Base-by-base conservation (phyloP, 1,140 invertebrate species). In the Lordiphosa mommai region DNA sequence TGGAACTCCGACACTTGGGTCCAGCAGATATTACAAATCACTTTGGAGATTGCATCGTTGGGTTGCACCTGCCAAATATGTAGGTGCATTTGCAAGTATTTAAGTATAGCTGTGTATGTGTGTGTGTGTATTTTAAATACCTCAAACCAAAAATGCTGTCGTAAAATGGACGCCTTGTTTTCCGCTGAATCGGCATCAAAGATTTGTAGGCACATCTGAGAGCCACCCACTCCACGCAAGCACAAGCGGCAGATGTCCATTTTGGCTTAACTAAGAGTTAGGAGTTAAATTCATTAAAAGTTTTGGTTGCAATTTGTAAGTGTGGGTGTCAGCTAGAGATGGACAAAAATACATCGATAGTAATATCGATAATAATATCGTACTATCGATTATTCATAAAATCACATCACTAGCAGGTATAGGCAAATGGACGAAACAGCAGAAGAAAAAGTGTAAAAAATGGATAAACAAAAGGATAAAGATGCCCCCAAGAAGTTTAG, bases 101-200 rank as follows among this genome's bases (percentile, higher is more conserved):
- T 34, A 5, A 12, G 23, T 27, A 27, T 27, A 27, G 23, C 23
- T 47, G 7, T 41, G 30, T 32, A 40, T 2, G 16, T 20, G 20
- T 49, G 32, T 29, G 44, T 38, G 50, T 17, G 20, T 43, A 4
- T 12, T 16, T 41, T 57, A 20, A 20, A 27, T 44, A 87, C 86
- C 69, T 88, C 76, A 40, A 88, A 87, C 86, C 86, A 88, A 58
- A 88, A 87, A 48, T 87, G 80, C 38, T 86, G 66, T 32, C 77
- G 63, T 33, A 88, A 48, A 46, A 87, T 58, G 0, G 79, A 74
- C 2, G 86, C 77, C 33, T 77, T 84, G 38, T 57, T 57, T 16
- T 68, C 68, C 33, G 51, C 49, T 16, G 48, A 20, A 32, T 51
- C 64, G 10, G 46, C 44, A 41, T 72, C 61, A 48, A 79, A 79